phyloP scores from a whole-genome alignment of 2,888 invertebrate genomes.

The Catonia carolina region DNA sequence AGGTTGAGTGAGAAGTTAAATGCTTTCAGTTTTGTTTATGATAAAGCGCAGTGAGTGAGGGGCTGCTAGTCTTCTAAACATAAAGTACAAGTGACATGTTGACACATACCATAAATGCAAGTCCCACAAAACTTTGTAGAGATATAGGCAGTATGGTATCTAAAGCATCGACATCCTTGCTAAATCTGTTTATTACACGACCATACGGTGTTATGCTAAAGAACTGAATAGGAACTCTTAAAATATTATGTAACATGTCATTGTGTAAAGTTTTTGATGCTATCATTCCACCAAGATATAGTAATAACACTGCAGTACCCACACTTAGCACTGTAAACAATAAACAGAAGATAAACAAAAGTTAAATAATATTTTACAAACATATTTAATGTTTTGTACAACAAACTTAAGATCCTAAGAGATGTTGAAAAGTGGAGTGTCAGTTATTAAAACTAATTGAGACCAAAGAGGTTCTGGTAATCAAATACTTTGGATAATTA shows the following conservation, averaged over 20 bases:
- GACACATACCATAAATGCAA: slow-evolving; percentile 3
- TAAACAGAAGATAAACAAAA: no score
- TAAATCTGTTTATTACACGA: slow-evolving; percentile 70
- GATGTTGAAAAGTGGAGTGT: no score
- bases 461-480: no score
- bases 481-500: no score
- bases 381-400: no score
- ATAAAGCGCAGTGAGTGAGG: no score
- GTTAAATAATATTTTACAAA: neutral
- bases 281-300: slow-evolving; percentile 16
- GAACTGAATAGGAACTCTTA: slow-evolving; percentile 64
- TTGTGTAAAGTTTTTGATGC: slow-evolving; percentile 20
- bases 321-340: slow-evolving; percentile 14
- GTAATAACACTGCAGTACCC: neutral
- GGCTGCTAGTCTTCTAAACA: no score
- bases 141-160: slow-evolving; percentile 40
- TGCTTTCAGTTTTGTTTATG: no score
- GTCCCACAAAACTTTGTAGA: slow-evolving; percentile 2
- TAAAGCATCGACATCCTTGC: slow-evolving; percentile 65
- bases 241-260: slow-evolving; percentile 52
- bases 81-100: no score
- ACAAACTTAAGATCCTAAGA: neutral
- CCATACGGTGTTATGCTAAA: slow-evolving; percentile 76
- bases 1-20: no score
- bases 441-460: no score